Percentiles rank a stretch among this genome's conserved stretches.
These are phyloP conservation scores for Sabellastarte sp. DNA, from an alignment of 2,888 invertebrate species.

Conservation along the genomic window DNA sequence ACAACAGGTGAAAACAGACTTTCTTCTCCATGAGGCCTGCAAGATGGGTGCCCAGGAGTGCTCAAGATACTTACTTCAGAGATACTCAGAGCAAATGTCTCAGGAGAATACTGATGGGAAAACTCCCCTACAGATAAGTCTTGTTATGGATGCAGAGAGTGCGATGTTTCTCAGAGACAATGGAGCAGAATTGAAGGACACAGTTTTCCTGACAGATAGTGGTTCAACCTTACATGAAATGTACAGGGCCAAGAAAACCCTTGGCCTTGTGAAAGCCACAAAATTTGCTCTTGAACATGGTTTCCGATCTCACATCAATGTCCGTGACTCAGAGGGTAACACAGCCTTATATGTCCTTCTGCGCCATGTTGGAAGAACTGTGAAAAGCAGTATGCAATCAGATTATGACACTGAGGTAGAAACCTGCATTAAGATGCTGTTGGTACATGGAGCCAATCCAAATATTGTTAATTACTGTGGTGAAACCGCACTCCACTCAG, in stretches of 20 bases:
- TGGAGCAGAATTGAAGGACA: constrained; percentile 65
- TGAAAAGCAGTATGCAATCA: constrained; percentile 24
- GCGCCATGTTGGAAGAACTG: constrained; percentile 31
- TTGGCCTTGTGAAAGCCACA: constrained; percentile 69
- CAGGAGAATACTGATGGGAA: constrained; percentile 30
- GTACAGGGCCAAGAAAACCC: constrained; percentile 59
- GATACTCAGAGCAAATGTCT: constrained; percentile 32
- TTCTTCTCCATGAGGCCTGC: constrained; percentile 57
- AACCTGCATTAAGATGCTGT: constrained; percentile 42
- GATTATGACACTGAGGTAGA: constrained; percentile 47
- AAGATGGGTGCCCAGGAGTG: constrained; percentile 66
- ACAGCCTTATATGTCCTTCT: constrained; percentile 65
- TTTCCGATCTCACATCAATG: constrained; percentile 71
- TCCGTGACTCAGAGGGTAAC: constrained; percentile 73
- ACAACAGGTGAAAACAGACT: constrained; percentile 47
- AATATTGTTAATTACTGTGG: constrained; percentile 62
- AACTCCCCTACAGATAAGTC: constrained; percentile 32
- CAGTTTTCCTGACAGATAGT: constrained; percentile 26
- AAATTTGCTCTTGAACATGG: constrained; percentile 73
- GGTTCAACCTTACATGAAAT: constrained; percentile 55
- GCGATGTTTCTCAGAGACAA: constrained; percentile 63
- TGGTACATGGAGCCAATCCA: constrained; percentile 53
- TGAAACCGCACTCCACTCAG: constrained; percentile 70
- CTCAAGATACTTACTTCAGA: constrained; percentile 45
- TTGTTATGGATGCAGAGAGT: constrained; percentile 73